Evolutionary conservation across 2,797 vertebrate genomes (phyloP).

Genomic region (Acanthiza pusilla): DNA sequence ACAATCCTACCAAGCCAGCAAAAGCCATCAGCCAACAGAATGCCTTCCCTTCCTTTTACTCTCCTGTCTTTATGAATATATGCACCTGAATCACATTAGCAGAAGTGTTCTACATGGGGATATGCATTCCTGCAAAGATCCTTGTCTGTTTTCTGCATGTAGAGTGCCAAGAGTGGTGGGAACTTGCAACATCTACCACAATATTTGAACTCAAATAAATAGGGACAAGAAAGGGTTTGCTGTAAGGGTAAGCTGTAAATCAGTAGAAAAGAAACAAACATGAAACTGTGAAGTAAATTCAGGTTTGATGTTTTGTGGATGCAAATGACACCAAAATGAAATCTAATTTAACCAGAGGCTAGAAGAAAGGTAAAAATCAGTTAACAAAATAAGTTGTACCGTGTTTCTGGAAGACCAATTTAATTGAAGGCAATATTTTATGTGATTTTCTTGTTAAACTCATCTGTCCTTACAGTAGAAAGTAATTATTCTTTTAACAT

Average conservation of each 20-base stretch:
- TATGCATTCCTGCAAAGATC: neutral
- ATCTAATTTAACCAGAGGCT: neutral
- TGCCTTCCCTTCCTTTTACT: neutral
- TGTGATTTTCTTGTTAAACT: neutral
- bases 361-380: neutral
- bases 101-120: neutral
- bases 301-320: neutral
- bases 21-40: neutral
- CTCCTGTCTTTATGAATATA: neutral
- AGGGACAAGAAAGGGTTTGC: neutral
- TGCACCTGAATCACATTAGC: neutral
- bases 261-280: neutral
- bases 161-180: neutral
- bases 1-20: neutral
- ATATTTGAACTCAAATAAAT: neutral
- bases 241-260: neutral
- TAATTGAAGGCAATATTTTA: neutral
- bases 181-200: neutral
- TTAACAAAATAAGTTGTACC: neutral
- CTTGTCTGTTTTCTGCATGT: neutral
- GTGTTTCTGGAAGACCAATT: neutral
- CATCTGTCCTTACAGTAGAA: neutral
- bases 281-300: neutral
- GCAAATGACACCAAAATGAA: neutral
- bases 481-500: neutral